These are phyloP conservation scores for Vandiemenella viatica DNA, from an alignment of 2,888 invertebrate species.

Conservation along the genomic window DNA sequence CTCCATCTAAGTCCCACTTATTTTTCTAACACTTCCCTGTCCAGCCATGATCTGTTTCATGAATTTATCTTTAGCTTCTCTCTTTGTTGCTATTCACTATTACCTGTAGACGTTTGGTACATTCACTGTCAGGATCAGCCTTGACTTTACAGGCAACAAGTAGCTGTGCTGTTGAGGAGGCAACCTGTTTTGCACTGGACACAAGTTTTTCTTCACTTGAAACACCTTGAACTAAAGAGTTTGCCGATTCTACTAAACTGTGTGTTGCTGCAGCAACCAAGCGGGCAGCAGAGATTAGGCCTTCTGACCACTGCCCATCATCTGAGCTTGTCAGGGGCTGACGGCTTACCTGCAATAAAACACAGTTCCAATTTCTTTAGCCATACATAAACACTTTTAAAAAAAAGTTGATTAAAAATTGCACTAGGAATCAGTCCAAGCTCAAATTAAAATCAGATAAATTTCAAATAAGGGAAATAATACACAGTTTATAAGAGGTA, in stretches of 20 bases:
- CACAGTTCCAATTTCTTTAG: background rate
- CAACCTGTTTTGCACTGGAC: conserved; percentile 90
- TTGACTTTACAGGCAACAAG: conserved; percentile 98
- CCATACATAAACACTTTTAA: background rate
- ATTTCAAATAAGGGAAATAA: too few species aligned
- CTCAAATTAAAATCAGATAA: too few species aligned
- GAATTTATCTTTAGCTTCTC: too few species aligned
- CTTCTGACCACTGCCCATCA: conserved; percentile 97
- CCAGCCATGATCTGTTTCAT: too few species aligned
- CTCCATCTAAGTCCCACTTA: too few species aligned
- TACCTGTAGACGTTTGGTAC: conserved; percentile 78
- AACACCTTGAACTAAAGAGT: conserved; percentile 83
- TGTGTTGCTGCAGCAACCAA: conserved; percentile 96
- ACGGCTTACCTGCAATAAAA: conserved; percentile 38
- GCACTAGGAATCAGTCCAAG: too few species aligned
- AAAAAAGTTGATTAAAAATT: too few species aligned
- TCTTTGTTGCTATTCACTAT: too few species aligned
- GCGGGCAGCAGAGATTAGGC: conserved; percentile 85
- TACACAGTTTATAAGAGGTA: too few species aligned
- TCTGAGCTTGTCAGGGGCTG: conserved; percentile 74
- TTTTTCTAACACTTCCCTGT: too few species aligned
- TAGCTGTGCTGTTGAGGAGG: conserved; percentile 91
- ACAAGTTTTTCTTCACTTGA: conserved; percentile 91
- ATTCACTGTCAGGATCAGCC: conserved; percentile 88
- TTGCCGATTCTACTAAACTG: conserved; percentile 93